These are phyloP conservation scores for Saccopteryx leptura DNA, from an alignment of 2,113 vertebrate species.

Conservation along the genomic window DNA sequence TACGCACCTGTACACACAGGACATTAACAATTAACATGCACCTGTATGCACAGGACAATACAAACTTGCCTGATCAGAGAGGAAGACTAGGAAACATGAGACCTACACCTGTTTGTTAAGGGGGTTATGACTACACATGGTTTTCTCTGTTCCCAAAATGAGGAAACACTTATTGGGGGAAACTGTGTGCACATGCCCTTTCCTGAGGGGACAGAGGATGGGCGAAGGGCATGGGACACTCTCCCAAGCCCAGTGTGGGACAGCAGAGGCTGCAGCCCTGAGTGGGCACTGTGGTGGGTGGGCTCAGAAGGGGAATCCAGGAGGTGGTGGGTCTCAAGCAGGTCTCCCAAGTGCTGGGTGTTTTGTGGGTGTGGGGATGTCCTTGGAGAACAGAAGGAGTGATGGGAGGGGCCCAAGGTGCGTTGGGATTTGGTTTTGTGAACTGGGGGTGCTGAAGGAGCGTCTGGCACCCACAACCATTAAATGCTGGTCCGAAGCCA, in stretches of 20 bases:
- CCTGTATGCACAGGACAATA: not conserved
- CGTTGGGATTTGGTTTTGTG: not conserved
- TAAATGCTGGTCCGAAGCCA: not conserved
- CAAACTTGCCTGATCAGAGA: not conserved
- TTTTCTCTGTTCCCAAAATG: not conserved
- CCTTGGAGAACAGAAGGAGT: too few species aligned
- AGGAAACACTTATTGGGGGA: not conserved
- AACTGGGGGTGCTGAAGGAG: not conserved
- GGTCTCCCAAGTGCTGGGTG: not conserved
- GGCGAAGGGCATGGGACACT: accelerated
- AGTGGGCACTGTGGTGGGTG: not conserved
- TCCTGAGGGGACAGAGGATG: not conserved
- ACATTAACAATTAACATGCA: not conserved
- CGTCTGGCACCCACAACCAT: accelerated
- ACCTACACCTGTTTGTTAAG: not conserved
- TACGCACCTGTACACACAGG: too few species aligned
- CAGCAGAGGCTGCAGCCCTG: not conserved
- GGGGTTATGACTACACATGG: not conserved
- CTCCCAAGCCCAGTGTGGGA: not conserved
- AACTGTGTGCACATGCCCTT: too few species aligned
- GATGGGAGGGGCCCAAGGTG: not conserved
- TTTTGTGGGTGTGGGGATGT: accelerated
- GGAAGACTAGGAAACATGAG: too few species aligned
- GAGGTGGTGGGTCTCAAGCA: not conserved
- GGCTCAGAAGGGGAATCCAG: not conserved